Percentiles rank a stretch among this genome's conserved stretches.
Evolutionary conservation across 2,113 vertebrate species (phyloP).

Genomic region (Platichthys flesus): DNA sequence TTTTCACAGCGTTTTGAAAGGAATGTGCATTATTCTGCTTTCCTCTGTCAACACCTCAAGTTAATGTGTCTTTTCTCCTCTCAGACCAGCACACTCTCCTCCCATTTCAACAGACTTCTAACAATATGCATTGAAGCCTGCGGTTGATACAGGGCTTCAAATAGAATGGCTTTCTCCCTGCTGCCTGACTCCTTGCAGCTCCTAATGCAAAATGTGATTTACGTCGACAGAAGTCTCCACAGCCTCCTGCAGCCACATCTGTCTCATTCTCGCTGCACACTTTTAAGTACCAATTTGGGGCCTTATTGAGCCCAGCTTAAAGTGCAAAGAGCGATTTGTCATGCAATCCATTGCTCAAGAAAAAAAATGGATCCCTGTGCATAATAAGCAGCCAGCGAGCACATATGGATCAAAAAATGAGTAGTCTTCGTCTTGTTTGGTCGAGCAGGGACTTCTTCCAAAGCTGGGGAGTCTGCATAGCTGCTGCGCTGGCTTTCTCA

Average conservation of each 20-base stretch:
- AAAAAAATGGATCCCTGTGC: slow-evolving; percentile 57
- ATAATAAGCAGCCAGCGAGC: slow-evolving; percentile 40
- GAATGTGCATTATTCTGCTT: slow-evolving; percentile 9
- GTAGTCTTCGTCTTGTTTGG: slow-evolving; percentile 33
- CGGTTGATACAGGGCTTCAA: slow-evolving; percentile 58
- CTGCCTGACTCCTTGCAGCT: slow-evolving; percentile 40
- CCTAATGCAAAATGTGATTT: slow-evolving; percentile 70
- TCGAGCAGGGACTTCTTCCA: slow-evolving; percentile 47
- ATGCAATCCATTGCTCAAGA: slow-evolving; percentile 63
- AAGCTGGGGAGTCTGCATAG: not conserved
- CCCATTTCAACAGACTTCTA: slow-evolving; percentile 57
- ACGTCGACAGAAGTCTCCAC: slow-evolving; percentile 50
- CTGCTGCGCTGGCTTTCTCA: no score
- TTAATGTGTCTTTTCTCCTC: slow-evolving; percentile 55
- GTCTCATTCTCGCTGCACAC: slow-evolving; percentile 60
- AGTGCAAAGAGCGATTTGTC: slow-evolving; percentile 72
- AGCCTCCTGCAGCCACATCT: slow-evolving; percentile 66
- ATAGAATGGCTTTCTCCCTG: slow-evolving; percentile 61
- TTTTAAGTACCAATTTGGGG: slow-evolving; percentile 76
- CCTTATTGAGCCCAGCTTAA: slow-evolving; percentile 70
- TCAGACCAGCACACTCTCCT: slow-evolving; percentile 35
- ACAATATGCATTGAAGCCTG: slow-evolving; percentile 58
- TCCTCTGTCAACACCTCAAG: slow-evolving; percentile 4
- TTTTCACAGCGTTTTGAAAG: slow-evolving; percentile 14
- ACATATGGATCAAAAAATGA: slow-evolving; percentile 44